Base-by-base conservation (phyloP, 2,888 invertebrate genomes). In the Dysmachus trigonus region DNA sequence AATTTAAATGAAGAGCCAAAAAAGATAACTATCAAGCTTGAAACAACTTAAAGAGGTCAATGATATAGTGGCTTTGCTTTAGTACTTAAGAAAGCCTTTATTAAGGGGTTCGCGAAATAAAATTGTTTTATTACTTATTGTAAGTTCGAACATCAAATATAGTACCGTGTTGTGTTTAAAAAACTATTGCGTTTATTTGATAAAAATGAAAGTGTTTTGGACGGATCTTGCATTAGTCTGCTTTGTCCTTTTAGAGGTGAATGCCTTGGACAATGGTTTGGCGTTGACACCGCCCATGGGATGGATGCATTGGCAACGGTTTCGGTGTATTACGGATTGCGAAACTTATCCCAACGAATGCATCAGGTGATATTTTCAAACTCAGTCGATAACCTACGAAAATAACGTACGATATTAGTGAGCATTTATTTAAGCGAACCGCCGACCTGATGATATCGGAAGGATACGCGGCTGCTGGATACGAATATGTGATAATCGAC, bases 401-500 rank as follows among this genome's bases (percentile, higher is more conserved):
- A 22, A 31, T 76, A 76, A 38, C 35, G 38, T n/a, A 4, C n/a
- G 4, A 33, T 22, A 6, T 8, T 90, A 95, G 95, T 90, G 95
- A 95, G 89, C 89, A 92, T 0, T 91, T 95, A 6, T 94, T 95
- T 88, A 93, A 92, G 88, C 92, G 94, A 27, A 94, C 94, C 85
- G 94, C 95, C 0, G 95, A 96, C 89, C 89, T 93, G 8, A 91
- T 96, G 90, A 94, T 94, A 0, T 92, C 92, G 5, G 95, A 95
- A 77, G 96, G 96, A 0, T 96, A 95, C 90, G 91, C 93, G 1
- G 94, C 93, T 8, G 95, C 94, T 1, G 96, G 96, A 0, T 97
- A 97, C 90, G 93, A 95, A 88, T 96, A 96, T 89, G 91, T 96
- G 0, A 95, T 94, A 81, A 94, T 96, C 76, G 96, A 96, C 88